Evolutionary conservation across 2,888 invertebrate species (phyloP).

Genomic region (Acanthopleura granulata): DNA sequence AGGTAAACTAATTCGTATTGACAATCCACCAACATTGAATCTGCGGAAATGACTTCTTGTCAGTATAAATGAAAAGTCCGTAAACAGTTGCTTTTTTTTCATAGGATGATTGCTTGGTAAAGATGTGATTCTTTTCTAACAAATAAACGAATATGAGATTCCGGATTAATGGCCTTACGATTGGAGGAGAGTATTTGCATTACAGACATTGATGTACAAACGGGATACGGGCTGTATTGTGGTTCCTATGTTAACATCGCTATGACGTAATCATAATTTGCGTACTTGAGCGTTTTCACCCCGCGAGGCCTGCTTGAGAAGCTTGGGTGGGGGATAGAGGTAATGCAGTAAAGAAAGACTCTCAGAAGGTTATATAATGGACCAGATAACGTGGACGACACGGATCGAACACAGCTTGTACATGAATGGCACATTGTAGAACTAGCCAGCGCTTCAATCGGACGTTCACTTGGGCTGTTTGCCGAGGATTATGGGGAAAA

Average conservation of each 20-base stretch:
- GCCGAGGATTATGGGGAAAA: slow-evolving; percentile 5
- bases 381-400: not conserved
- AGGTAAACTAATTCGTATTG: not conserved
- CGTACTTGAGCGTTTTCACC: not conserved
- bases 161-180: no score
- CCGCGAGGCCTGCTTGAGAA: not conserved
- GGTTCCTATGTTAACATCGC: not conserved
- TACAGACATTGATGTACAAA: no score
- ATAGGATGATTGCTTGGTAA: no score
- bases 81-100: no score
- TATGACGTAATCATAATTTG: slow-evolving; percentile 3
- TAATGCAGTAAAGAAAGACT: not conserved
- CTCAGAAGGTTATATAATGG: slow-evolving; percentile 13
- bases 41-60: no score
- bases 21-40: not conserved
- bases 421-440: not conserved
- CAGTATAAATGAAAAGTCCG: no score
- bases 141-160: no score
- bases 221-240: no score
- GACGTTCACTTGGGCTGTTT: slow-evolving; percentile 2
- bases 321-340: not conserved
- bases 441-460: not conserved
- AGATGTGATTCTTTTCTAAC: no score
- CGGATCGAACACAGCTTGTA: slow-evolving; percentile 10
- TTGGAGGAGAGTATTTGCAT: no score